Base-by-base conservation (phyloP, 2,113 vertebrate species). In the Ammodramus savannarum region DNA sequence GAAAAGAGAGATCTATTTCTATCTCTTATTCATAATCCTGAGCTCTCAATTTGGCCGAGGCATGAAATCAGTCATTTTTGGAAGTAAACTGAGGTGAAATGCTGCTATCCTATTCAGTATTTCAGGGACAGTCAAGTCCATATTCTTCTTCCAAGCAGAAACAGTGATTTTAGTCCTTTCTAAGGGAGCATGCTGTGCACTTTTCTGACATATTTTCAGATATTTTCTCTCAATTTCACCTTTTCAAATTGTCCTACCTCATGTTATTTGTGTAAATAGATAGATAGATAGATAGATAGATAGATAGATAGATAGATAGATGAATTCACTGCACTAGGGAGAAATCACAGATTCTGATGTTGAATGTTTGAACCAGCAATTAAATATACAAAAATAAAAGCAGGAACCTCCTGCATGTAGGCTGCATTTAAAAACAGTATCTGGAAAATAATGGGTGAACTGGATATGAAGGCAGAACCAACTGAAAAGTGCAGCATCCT, bases 21-120 rank as follows among this genome's bases (percentile, higher is more conserved):
- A 72, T 91, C n/a, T 54, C 36, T 93, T 96, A 85, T 91, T 93
- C 76, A 52, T 95, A 85, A 78, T 91, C 36, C 39, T 72, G 48
- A 78, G 52, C 25, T 78, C 85, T 87, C 81, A 68, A 16, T 82
- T 72, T 89, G 69, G 15, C 58, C 68, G 27, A 87, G 57, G 21
- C n/a, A 82, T 10, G 21, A 75, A 87, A 69, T 44, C 0, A 5
- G 14, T 73, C 19, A n/a, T 59, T 94, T 89, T 52, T 90, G 26
- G 6, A 93, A 87, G 62, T 73, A 94, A 83, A 80, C 13, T 36
- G 39, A 79, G n/a, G 26, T 7, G 4, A 93, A 91, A 71, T 67
- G 9, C 31, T 63, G 36, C 48, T 55, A 51, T 66, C 13, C 0
- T 78, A 11, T 31, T 87, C 31, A 21, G 15, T 62, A 75, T 59